A percentile compares a stretch with the other conserved stretches of the same genome.
Evolutionary conservation across 2,888 invertebrate genomes (phyloP).

Genomic region (Calameuta filiformis): DNA sequence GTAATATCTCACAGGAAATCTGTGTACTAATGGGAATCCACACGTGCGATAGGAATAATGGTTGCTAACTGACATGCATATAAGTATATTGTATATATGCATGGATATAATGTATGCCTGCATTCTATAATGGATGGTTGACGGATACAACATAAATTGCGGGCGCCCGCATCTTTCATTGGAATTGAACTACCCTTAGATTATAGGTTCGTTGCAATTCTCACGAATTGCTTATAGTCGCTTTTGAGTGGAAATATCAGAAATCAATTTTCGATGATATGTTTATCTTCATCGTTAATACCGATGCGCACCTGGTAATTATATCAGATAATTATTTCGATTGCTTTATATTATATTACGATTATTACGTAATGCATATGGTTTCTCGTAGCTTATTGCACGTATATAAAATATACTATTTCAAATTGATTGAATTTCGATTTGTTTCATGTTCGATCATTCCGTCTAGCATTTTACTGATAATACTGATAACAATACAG

Average conservation of each 20-base stretch:
- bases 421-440: background rate
- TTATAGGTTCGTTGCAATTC: background rate
- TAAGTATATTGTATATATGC: background rate
- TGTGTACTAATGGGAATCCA: background rate
- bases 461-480: background rate
- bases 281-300: no score
- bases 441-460: background rate
- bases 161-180: conserved; percentile 1
- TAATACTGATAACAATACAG: background rate
- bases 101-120: background rate
- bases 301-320: no score
- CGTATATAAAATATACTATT: background rate
- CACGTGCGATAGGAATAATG: background rate
- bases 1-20: background rate
- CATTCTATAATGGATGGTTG: background rate
- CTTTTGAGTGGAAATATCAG: background rate
- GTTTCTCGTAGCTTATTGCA: no score
- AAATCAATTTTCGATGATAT: background rate
- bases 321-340: no score
- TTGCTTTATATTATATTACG: no score
- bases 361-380: no score
- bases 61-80: background rate
- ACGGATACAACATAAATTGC: background rate
- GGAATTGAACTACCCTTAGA: background rate
- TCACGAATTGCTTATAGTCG: background rate